Base-by-base conservation (phyloP, 2,113 vertebrate genomes). In the Odontophorus gujanensis region DNA sequence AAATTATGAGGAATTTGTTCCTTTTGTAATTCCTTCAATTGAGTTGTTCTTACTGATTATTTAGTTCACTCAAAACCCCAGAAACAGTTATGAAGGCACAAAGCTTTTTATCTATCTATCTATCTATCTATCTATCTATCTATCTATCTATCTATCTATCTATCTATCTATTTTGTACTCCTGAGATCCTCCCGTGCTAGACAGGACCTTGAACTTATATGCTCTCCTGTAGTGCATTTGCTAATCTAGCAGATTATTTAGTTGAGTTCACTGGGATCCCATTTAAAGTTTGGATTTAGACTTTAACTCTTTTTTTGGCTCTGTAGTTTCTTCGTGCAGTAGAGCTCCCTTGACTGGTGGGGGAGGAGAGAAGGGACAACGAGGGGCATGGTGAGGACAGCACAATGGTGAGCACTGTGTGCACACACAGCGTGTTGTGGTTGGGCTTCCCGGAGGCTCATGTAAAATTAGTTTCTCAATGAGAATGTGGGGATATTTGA, bases 321-420 rank as follows among this genome's bases (percentile, higher is more conserved):
- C 13, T 72, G 4, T 68, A 1, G 0, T 32, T 92, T 11, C 15
- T 63, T 74, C 84, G 25, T 81, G n/a, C 22, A 11, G 0, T 17
- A n/a, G n/a, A 45, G 6, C 26, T 77, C 6, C 50, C 6, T 14
- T 58, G 50, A 7, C 9, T 74, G 61, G 11, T 73, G 45, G 69
- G 25, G 7, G 2, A 58, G 65, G 43, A 66, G 47, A 32, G 18
- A 77, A 62, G 15, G 30, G 7, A 40, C 0, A 0, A 25, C 10
- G 58, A 32, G 2, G 21, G 32, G 50, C 21, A 10, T 57, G 2
- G 8, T 36, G 24, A 11, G 14, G 6, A 9, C 10, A n/a, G 32
- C 36, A 61, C 18, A 45, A 45, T 0, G 1, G 15, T 2, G 2
- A 6, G 38, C 21, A 28, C 0, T 0, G 36, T 48, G 18, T 10